Evolutionary conservation across 2,797 vertebrate genomes (phyloP).

Genomic region (Chelidonichthys spinosus): DNA sequence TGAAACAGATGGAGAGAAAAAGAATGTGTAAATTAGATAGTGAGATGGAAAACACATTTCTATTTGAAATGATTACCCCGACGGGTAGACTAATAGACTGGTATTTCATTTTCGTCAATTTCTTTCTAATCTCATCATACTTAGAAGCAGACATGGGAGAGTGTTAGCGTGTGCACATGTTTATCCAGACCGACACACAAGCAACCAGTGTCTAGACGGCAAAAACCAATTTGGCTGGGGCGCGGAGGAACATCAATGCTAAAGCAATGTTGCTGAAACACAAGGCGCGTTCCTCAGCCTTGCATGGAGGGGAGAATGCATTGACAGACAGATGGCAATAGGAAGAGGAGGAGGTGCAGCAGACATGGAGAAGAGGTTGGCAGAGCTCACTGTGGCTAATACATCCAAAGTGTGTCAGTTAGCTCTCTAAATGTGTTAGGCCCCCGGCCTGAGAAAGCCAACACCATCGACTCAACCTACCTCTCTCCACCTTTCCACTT

Average conservation of each 20-base stretch:
- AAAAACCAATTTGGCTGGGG: conserved; percentile 78
- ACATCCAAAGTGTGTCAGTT: conserved; percentile 85
- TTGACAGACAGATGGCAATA: conserved; percentile 72
- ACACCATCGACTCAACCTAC: conserved; percentile 79
- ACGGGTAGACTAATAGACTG: conserved; percentile 81
- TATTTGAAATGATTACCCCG: conserved; percentile 83
- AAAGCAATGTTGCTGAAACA: conserved; percentile 84
- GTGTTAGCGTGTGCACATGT: conserved; percentile 70
- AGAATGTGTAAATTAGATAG: conserved; percentile 80
- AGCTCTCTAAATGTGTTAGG: conserved; percentile 83
- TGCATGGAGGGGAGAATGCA: conserved; percentile 61
- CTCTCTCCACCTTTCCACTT: conserved; percentile 82
- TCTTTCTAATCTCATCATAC: conserved; percentile 85
- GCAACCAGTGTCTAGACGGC: conserved; percentile 85
- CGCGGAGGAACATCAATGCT: conserved; percentile 82
- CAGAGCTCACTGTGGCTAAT: conserved; percentile 80
- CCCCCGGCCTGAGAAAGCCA: conserved; percentile 77
- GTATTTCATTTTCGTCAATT: conserved; percentile 86
- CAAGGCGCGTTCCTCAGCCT: conserved; percentile 63
- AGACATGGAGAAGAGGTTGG: conserved; percentile 71
- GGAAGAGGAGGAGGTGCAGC: conserved; percentile 52
- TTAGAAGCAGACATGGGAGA: conserved; percentile 80
- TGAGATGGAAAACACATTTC: conserved; percentile 80
- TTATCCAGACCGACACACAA: conserved; percentile 77
- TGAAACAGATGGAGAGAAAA: conserved; percentile 70